phyloP scores from a whole-genome alignment of 2,888 invertebrate genomes.

The Heliconius ismenius region DNA sequence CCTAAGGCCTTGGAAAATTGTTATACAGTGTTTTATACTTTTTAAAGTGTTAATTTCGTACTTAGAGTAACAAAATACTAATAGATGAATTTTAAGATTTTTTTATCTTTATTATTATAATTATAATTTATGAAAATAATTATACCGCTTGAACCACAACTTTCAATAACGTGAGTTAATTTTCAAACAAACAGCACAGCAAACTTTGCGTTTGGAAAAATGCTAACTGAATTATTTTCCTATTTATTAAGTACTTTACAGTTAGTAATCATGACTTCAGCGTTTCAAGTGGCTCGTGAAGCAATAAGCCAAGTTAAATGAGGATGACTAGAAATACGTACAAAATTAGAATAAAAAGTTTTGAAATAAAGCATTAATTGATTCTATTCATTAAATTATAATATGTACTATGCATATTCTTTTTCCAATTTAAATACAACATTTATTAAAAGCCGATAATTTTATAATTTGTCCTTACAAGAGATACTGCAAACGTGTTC shows the following conservation, averaged over 20 bases:
- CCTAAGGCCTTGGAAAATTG: neutral
- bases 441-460: conserved; percentile 4
- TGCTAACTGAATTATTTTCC: conserved; percentile 15
- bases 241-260: conserved; percentile 14
- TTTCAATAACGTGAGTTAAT: conserved; percentile 8
- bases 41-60: neutral
- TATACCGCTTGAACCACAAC: neutral
- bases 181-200: neutral
- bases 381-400: neutral
- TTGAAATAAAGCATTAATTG: neutral
- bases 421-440: neutral
- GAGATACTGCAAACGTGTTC: conserved; percentile 54
- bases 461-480: conserved; percentile 9
- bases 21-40: neutral
- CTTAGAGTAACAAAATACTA: neutral
- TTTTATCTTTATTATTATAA: too few species aligned
- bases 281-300: conserved; percentile 20
- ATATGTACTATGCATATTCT: neutral
- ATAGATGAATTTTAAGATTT: too few species aligned
- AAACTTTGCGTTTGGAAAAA: conserved; percentile 4
- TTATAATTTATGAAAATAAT: too few species aligned
- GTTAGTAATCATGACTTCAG: conserved; percentile 28
- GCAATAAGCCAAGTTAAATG: conserved; percentile 20
- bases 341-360: neutral
- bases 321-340: neutral